Base-by-base conservation (phyloP, 2,888 invertebrate genomes). In the Vanessa cardui region DNA sequence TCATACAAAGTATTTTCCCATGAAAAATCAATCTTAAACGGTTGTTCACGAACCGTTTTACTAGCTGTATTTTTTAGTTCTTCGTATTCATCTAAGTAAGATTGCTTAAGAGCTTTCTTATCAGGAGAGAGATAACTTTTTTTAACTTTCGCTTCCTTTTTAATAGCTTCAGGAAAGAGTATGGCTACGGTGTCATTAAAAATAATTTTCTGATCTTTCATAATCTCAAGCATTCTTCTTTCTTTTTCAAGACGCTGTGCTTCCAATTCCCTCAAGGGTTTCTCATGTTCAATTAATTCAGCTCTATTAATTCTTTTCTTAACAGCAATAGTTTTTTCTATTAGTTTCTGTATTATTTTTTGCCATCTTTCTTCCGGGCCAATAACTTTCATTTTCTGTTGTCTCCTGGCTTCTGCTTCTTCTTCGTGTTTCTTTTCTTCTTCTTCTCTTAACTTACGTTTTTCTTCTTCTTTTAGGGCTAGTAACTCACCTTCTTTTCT, bases 141-240 rank as follows among this genome's bases (percentile, higher is more conserved):
- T 59, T 90, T 87, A 5, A 84, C 79, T 72, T 86, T 85, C 20
- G 86, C 86, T 73, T 88, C 85, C 72, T 92, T 92, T 73, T 92
- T 92, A 46, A 94, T 87, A 44, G 94, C 94, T 78, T 95, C 94
- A 0, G 95, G 95, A 75, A 95, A 95, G 16, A 94, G 81, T 69
- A 93, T 93, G 9, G 93, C 93, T 0, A 96, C 93, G 0, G 95
- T 94, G 49, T 96, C 94, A 73, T 94, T 94, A 76, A 96, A 96
- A 73, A 96, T 94, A 6, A 87, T 88, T 71, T 94, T 93, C 70
- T 94, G 94, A 72, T 93, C 91, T 77, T 92, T 93, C 85, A 95
- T 88, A 39, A 93, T 92, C 62, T 94, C 92, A 26, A 90, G 83
- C 84, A 94, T 94, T 79, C 94, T 93, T 73, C 88, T 83, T 76